Base-by-base conservation (phyloP, 2,888 invertebrate species). In the Agrilus mali region DNA sequence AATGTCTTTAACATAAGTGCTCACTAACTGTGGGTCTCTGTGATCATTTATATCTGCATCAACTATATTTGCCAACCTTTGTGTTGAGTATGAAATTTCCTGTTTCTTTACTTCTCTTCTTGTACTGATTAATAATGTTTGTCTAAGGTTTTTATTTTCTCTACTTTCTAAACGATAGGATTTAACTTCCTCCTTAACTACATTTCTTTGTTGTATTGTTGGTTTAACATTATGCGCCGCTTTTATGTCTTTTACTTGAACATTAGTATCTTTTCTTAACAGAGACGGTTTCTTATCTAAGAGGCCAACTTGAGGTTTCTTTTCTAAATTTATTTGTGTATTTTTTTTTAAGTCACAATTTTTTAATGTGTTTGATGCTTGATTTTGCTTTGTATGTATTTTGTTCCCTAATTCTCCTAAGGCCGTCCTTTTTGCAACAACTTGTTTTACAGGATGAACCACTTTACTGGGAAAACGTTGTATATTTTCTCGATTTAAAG, bases 1-100 rank as follows among this genome's bases (percentile, higher is more conserved):
- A 60, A 96, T 95, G 55, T 95, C 93, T 50, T 86, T 83, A 31
- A 86, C 83, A 63, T 94, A 95, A 53, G 83, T 81, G 13, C 85
- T 77, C 60, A 89, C 83, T 53, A 90, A 73, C 53, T 85, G 72
- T 3, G 87, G 83, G 64, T 87, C 88, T 36, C 77, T 73, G 34
- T 69, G 72, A 58, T 88, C 86, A 38, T 76, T 46, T 37, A 52
- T 38, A 38, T 52, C 45, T 5, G 38, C 39, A 36, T 46, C 42
- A 16, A 36, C 10, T 27, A 27, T 27, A 10, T 27, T 27, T 27
- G 27, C 10, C 4, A 27, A 10, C 27, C 8, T 27, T 27, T 10
- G 27, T 2, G 4, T 27, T 10, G 27, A 27, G 27, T 27, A 27
- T 1, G 27, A 27, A 27, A 27, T 8, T 27, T 27, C 27, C 2